These are phyloP conservation scores for Callaeas wilsoni DNA, from an alignment of 2,113 vertebrate genomes.

Conservation along the genomic window DNA sequence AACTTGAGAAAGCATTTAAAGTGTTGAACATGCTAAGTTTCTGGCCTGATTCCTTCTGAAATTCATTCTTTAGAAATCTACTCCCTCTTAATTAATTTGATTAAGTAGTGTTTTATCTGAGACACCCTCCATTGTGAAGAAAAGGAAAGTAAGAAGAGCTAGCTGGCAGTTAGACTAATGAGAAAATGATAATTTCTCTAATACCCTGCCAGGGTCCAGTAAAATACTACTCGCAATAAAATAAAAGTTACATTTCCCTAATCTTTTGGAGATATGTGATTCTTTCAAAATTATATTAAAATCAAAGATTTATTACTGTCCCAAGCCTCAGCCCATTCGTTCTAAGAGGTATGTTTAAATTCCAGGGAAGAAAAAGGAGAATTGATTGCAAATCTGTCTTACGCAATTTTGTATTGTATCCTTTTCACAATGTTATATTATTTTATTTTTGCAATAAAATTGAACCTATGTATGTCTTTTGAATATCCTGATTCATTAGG, in stretches of 20 bases:
- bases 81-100: conserved; percentile 56
- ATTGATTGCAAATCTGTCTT: neutral
- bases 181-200: conserved; percentile 54
- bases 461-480: neutral
- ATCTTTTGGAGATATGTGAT: conserved; percentile 55
- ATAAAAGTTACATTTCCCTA: conserved; percentile 59
- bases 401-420: rapidly evolving
- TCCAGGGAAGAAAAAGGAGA: neutral
- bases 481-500: neutral
- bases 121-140: conserved; percentile 17
- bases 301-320: conserved; percentile 45
- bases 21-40: neutral
- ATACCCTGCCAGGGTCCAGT: conserved; percentile 46
- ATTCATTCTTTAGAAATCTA: conserved; percentile 4
- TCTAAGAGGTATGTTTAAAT: conserved; percentile 7
- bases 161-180: conserved; percentile 60
- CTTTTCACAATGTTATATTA: neutral
- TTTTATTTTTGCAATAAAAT: neutral
- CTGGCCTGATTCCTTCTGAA: neutral
- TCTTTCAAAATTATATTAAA: conserved; percentile 45
- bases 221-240: conserved; percentile 56
- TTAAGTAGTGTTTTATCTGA: conserved; percentile 29
- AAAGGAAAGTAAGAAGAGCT: conserved; percentile 29
- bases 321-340: conserved; percentile 10
- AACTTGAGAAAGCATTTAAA: neutral